phyloP scores from a whole-genome alignment of 2,888 invertebrate genomes.

The Aphrophora alni region DNA sequence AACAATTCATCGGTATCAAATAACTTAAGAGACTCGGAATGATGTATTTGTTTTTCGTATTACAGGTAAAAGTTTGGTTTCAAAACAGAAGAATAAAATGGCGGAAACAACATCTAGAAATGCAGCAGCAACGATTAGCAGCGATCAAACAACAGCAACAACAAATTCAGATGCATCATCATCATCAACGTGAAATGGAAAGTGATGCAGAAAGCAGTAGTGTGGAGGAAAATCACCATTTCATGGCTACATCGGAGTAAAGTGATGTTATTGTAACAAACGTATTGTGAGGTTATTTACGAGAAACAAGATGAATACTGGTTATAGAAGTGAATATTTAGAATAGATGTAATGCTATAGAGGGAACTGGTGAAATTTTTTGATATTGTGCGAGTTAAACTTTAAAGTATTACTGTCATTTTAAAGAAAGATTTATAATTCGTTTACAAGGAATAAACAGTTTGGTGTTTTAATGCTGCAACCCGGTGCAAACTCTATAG shows the following conservation, averaged over 20 bases:
- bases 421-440: too few relatives aligned
- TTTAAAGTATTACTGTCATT: too few relatives aligned
- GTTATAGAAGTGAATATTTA: too few relatives aligned
- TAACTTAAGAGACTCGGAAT: too few relatives aligned
- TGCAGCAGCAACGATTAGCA: slow-evolving; percentile 86
- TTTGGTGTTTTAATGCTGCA: not conserved
- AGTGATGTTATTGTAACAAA: too few relatives aligned
- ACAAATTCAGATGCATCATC: slow-evolving; percentile 24
- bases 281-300: too few relatives aligned
- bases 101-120: slow-evolving; percentile 92
- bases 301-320: too few relatives aligned
- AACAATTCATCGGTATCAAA: too few relatives aligned
- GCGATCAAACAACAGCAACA: slow-evolving; percentile 61
- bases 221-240: slow-evolving; percentile 23
- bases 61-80: slow-evolving; percentile 88
- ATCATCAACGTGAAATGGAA: slow-evolving; percentile 34
- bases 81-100: slow-evolving; percentile 95
- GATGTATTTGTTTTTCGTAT: too few relatives aligned
- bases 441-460: not conserved
- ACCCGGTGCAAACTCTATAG: not conserved
- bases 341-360: too few relatives aligned
- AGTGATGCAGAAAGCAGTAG: slow-evolving; percentile 25
- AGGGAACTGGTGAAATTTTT: too few relatives aligned
- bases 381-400: too few relatives aligned
- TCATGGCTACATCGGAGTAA: slow-evolving; percentile 17